A percentile compares a stretch with the other conserved stretches of the same genome.
Conservation (phyloP, 2,888 invertebrate genomes). For the Drymonia ruficornis region DNA sequence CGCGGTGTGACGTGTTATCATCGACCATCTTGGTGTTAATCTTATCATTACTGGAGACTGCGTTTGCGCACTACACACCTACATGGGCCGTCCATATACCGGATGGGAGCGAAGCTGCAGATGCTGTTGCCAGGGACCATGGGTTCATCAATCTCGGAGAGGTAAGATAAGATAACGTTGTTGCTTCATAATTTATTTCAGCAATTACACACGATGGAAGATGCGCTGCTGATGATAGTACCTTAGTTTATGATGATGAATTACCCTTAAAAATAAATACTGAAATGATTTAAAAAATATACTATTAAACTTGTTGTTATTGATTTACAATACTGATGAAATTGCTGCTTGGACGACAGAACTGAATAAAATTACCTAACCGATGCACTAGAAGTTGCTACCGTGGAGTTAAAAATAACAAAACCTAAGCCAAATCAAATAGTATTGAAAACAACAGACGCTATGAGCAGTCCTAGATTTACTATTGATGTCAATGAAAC, state of each 20-base stretch:
- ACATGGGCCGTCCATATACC: slow-evolving; percentile 95
- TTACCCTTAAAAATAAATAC: not conserved
- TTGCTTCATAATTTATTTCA: slow-evolving; percentile 1
- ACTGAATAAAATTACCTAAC: not conserved
- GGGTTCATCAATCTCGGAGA: slow-evolving; percentile 94
- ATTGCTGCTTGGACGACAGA: too few species aligned
- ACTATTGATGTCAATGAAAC: slow-evolving; percentile 33
- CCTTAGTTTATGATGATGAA: slow-evolving; percentile 6
- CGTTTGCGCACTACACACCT: slow-evolving; percentile 87
- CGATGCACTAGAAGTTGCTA: not conserved
- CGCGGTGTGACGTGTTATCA: slow-evolving; percentile 62
- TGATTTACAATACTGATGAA: too few species aligned
- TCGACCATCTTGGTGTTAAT: slow-evolving; percentile 64
- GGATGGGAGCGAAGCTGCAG: slow-evolving; percentile 88
- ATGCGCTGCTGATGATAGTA: slow-evolving; percentile 6
- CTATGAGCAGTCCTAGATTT: slow-evolving; percentile 8
- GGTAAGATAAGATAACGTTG: slow-evolving; percentile 82
- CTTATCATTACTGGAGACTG: slow-evolving; percentile 54
- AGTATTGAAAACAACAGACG: not conserved
- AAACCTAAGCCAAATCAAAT: not conserved
- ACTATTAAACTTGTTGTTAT: too few species aligned
- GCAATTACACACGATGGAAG: not conserved
- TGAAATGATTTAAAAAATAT: too few species aligned
- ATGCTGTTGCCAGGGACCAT: slow-evolving; percentile 91
- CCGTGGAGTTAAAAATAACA: not conserved